Evolutionary conservation across 2,888 invertebrate genomes (phyloP).

Genomic region (Drosophila kanekoi): DNA sequence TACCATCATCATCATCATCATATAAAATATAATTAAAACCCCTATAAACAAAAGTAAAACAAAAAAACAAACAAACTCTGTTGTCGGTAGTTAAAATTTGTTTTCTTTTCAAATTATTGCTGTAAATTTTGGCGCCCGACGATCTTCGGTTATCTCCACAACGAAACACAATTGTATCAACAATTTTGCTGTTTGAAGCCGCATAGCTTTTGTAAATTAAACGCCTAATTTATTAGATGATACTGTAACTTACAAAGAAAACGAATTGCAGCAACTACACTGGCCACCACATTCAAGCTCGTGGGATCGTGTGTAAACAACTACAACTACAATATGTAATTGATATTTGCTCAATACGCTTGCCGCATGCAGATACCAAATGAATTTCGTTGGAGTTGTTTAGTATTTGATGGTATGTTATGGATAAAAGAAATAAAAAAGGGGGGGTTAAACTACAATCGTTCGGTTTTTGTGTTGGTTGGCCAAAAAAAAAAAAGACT

Average conservation of each 20-base stretch:
- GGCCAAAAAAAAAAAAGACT: constrained; percentile 37
- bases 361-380: constrained; percentile 26
- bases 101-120: constrained; percentile 8
- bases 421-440: constrained; percentile 10
- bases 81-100: constrained; percentile 4
- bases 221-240: constrained; percentile 61
- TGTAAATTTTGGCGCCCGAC: constrained; percentile 1
- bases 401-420: constrained; percentile 23
- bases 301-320: constrained; percentile 27
- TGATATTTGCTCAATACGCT: constrained; percentile 25
- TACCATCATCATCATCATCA: constrained; percentile 35
- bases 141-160: not conserved
- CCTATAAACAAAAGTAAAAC: constrained; percentile 32
- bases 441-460: constrained; percentile 25
- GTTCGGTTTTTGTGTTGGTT: constrained; percentile 32
- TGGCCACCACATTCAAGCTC: constrained; percentile 16
- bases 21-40: constrained; percentile 31
- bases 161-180: constrained; percentile 6
- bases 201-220: constrained; percentile 37
- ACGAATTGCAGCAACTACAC: constrained; percentile 34
- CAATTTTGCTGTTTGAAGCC: constrained; percentile 10
- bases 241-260: constrained; percentile 61
- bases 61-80: constrained; percentile 22
- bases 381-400: constrained; percentile 39
- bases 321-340: constrained; percentile 34